These are phyloP conservation scores for Drosophila prostipennis DNA, from an alignment of 2,888 invertebrate genomes.

Conservation along the genomic window DNA sequence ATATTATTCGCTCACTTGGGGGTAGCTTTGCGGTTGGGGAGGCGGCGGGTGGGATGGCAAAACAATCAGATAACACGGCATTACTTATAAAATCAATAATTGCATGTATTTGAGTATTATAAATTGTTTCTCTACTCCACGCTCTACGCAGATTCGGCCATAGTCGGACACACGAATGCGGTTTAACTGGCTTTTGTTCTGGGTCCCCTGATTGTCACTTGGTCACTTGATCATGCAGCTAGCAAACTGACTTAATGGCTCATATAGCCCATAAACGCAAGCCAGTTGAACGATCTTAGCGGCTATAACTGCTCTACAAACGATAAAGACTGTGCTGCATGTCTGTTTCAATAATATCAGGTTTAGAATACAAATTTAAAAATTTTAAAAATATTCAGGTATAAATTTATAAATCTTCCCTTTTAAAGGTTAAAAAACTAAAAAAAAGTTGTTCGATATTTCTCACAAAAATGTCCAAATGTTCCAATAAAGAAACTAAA, in stretches of 20 bases:
- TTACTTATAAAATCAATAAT: conserved; percentile 60
- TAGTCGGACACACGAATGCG: conserved; percentile 26
- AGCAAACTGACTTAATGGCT: not conserved
- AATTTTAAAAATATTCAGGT: not conserved
- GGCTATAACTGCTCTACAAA: not conserved
- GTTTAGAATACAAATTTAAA: not conserved
- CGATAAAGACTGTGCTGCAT: not conserved
- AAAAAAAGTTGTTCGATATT: too few species aligned
- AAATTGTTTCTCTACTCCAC: conserved; percentile 27
- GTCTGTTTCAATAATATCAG: not conserved
- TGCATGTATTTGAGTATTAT: conserved; percentile 32
- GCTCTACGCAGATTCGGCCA: conserved; percentile 26
- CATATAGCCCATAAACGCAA: conserved; percentile 12
- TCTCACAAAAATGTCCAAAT: not conserved
- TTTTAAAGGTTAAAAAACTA: too few species aligned
- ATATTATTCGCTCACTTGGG: conserved; percentile 43
- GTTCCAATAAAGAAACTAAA: too few species aligned
- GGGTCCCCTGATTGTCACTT: not conserved
- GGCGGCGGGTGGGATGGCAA: conserved; percentile 28
- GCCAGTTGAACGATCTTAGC: conserved; percentile 10
- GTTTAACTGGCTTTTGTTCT: conserved; percentile 28
- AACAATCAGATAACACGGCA: conserved; percentile 64
- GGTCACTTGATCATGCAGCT: conserved; percentile 8
- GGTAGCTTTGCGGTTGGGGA: conserved; percentile 3
- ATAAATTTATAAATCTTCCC: too few species aligned